Base-by-base conservation (phyloP, 2,797 vertebrate genomes). In the Oreochromis grahami region DNA sequence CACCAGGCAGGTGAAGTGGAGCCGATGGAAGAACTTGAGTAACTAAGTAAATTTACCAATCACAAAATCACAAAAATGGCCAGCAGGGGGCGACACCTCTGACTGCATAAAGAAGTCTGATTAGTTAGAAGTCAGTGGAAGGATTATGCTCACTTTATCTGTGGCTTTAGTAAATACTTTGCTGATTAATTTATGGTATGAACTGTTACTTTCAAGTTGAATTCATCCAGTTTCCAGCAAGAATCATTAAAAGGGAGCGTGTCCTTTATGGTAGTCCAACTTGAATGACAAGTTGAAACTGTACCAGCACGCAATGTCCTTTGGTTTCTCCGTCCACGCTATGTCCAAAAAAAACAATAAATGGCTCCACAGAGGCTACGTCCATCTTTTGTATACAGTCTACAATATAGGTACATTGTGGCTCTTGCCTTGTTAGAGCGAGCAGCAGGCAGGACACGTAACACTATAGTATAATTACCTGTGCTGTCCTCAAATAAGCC, bases 381-480 rank as follows among this genome's bases (percentile, higher is more conserved):
- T 24, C 34, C 12, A 65, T 41, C 60, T 24, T 24, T 43, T 68
- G 38, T 68, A 43, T 68, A 43, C 3, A 43, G 65, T 4, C 13
- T 26, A 10, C 36, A 68, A 24, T 1, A 38, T 43, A 10, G 17
- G 10, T n/a, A 63, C 32, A 36, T 2, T 21, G 34, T 38, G 34
- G 0, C 19, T 65, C 19, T 21, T 65, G 2, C 2, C 0, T 21
- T 36, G 0, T 13, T 38, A 65, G 3, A 63, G 58, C 6, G 2
- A 63, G 58, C 32, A 63, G 58, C 17, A 13, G 6, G 32, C 6
- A 36, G 32, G 19, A 38, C 34, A 38, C 0, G 2, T 63, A 63
- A 63, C 19, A 38, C 19, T 38, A 5, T 43, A 8, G 1, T 0
- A 5, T 15, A 43, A 43, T 68, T 68, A 68, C 13, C 21, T 43